phyloP scores from a whole-genome alignment of 2,113 vertebrate genomes.

The Nothocercus nigrocapillus region DNA sequence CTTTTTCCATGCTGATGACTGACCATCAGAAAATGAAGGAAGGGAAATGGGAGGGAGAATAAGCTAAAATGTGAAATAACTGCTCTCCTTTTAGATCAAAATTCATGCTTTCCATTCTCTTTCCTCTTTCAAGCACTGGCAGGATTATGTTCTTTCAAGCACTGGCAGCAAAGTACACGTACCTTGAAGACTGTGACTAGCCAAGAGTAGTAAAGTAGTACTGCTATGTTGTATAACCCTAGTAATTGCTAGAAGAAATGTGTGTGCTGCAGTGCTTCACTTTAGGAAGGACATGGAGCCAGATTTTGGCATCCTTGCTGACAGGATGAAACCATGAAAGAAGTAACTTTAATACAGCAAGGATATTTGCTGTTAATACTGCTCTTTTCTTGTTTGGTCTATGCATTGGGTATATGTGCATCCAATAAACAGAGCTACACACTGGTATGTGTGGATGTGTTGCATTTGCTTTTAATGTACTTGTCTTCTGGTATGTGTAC shows the following conservation, averaged over 20 bases:
- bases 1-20: not conserved
- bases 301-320: not conserved
- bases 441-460: not conserved
- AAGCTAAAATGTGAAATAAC: not conserved
- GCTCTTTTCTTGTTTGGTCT: not conserved
- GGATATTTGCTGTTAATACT: not conserved
- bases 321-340: not conserved
- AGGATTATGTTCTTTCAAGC: not conserved
- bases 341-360: not conserved
- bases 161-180: not conserved
- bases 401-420: not conserved
- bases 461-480: not conserved
- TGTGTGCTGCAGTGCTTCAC: not conserved
- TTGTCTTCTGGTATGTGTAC: conserved; percentile 13
- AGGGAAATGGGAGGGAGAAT: not conserved
- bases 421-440: not conserved
- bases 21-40: not conserved
- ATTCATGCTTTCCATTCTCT: not conserved
- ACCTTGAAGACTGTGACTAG: not conserved
- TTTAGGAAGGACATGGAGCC: not conserved
- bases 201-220: not conserved
- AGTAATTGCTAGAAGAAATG: conserved; percentile 10
- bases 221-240: not conserved
- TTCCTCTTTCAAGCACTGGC: not conserved
- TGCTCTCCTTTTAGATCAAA: not conserved